Base-by-base conservation (phyloP, 1,140 invertebrate species). In the Pseudachorutes palmiensis region DNA sequence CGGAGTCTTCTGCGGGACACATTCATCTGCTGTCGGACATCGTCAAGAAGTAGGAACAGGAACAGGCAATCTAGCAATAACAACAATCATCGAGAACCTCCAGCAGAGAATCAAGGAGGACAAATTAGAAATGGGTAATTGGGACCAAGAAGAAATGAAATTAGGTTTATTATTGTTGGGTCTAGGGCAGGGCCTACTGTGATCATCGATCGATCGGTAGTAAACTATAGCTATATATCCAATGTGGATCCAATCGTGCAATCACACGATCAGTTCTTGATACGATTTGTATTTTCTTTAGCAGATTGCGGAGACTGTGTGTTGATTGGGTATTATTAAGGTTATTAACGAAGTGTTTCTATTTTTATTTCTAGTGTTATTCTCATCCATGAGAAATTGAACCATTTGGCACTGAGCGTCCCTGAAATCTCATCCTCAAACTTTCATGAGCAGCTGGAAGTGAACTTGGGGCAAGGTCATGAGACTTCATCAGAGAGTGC, bases 311-410 rank as follows among this genome's bases (percentile, higher is more conserved):
- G 51, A 22, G 51, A 5, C 3, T 9, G 12, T 55, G 5, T 5
- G 24, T 55, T 5, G 12, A 55, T 16, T 9, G 51, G 12, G 24
- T 55, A 14, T 55, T 55, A 55, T 45, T 12, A 45, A 12, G 36
- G 36, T 45, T 5, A 14, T 5, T 19, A 12, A 16, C 9, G 12
- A 29, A 60, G 41, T 62, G 33, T n/a, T 14, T 22, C 31, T 55
- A 5, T 61, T 62, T 24, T 29, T 58, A 58, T 62, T 67, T 70
- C 12, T 57, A 73, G 72, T 71, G 72, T 73, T 29, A 71, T 73
- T 62, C 64, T 73, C n/a, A 65, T 71, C 49, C 72, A 71, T 68
- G 72, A 73, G 62, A 73, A 73, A 51, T 36, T 71, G 19, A 72
- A 67, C 14, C 70, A 73, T 31, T 69, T 73, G 30, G 66, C 72